Base-by-base conservation (phyloP, 2,797 vertebrate genomes). In the Ambastaia sidthimunki region DNA sequence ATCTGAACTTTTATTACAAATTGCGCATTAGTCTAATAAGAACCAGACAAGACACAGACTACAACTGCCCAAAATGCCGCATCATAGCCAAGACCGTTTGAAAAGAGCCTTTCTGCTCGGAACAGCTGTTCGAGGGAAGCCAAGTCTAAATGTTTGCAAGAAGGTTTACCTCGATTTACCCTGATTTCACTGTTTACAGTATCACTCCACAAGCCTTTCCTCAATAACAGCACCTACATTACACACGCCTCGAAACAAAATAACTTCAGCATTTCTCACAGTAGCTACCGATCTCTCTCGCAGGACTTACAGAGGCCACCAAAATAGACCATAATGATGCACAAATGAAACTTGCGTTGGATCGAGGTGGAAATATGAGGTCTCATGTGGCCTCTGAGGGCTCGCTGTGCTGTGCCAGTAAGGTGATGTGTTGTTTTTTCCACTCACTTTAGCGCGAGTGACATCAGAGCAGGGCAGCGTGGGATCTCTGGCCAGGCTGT, bases 371-470 rank as follows among this genome's bases (percentile, higher is more conserved):
- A 85, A 59, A 83, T 79, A 55, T 59, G 62, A 59, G 68, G 67
- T 78, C 73, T 81, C 71, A 62, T 80, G 72, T 80, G 72, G 74
- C 80, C 81, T 77, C 41, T 41, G 76, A 55, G 82, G 69, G 62
- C 60, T 44, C 18, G 41, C 25, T 67, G 75, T 57, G 79, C 52
- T 21, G 54, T 76, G 41, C 71, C 80, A 79, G 55, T 73, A 52
- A 79, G 69, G 69, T 79, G 76, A 79, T 76, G 72, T 80, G 80
- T 59, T 83, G 78, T 83, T 84, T 78, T 81, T 86, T 80, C 84
- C 77, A 83, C 82, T 48, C 15, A 68, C 75, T 84, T 74, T 71
- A 52, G 69, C 73, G 37, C 44, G 55, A 68, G 74, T 87, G 83
- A 80, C 82, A 84, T 84, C 80, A 82, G 80, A 15, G 62, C 60